These are phyloP conservation scores for Phenacoccus solenopsis DNA, from an alignment of 1,140 invertebrate species.

Conservation along the genomic window DNA sequence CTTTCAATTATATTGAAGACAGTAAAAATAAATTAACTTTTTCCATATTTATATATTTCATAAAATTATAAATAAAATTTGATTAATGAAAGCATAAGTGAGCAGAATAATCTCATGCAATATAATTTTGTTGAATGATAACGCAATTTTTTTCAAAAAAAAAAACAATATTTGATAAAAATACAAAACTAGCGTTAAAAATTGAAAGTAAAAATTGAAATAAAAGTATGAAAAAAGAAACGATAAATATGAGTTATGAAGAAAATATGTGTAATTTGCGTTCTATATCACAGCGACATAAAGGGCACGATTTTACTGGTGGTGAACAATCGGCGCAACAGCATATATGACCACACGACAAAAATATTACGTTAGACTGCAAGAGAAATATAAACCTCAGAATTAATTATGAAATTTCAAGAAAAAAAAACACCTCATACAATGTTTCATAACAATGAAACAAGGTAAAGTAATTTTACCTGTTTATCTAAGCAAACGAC, in stretches of 20 bases:
- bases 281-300: conserved; percentile 10
- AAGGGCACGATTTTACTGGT: background rate
- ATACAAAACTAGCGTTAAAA: background rate
- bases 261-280: background rate
- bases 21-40: too few relatives aligned
- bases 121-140: too few relatives aligned
- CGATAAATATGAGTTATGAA: background rate
- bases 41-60: too few relatives aligned
- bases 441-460: background rate
- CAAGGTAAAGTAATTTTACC: background rate
- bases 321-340: background rate
- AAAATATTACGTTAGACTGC: background rate
- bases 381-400: background rate
- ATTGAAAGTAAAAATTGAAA: background rate
- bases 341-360: background rate
- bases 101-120: too few relatives aligned
- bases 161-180: too few relatives aligned
- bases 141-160: too few relatives aligned
- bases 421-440: too few relatives aligned
- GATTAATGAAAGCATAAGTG: too few relatives aligned
- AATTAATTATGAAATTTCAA: background rate
- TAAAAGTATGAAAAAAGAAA: background rate
- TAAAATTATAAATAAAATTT: too few relatives aligned
- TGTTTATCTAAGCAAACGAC: background rate
- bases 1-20: too few relatives aligned